Evolutionary conservation across 2,888 invertebrate species (phyloP).

Genomic region (Lasioglossum zephyrum): DNA sequence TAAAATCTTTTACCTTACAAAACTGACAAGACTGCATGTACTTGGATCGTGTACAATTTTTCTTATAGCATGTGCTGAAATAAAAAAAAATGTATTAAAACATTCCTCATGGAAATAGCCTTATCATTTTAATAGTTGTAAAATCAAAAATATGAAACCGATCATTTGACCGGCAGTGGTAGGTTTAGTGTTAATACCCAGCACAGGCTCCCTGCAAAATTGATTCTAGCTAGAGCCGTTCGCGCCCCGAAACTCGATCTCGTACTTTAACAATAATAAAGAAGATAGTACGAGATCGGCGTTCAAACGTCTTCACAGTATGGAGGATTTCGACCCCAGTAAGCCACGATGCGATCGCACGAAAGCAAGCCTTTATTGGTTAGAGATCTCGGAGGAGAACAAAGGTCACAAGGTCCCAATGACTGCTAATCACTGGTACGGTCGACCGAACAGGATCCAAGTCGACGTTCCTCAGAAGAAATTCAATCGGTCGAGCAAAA

Average conservation of each 20-base stretch:
- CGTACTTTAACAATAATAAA: constrained; percentile 73
- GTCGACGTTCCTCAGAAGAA: constrained; percentile 73
- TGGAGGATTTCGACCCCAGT: constrained; percentile 70
- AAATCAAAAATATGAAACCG: no score
- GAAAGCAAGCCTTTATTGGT: constrained; percentile 71
- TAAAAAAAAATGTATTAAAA: no score
- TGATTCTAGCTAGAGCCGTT: constrained; percentile 73
- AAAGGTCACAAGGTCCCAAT: constrained; percentile 71
- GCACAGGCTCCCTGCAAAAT: constrained; percentile 8
- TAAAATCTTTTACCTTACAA: no score
- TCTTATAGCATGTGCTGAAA: no score
- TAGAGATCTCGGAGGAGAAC: constrained; percentile 74
- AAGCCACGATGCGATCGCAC: constrained; percentile 75
- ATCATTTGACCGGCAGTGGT: no score
- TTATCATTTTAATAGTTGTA: no score
- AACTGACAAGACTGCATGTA: no score
- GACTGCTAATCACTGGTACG: constrained; percentile 74
- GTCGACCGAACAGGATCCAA: constrained; percentile 75
- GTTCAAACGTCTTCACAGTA: constrained; percentile 75
- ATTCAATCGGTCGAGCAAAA: constrained; percentile 68
- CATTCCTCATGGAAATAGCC: no score
- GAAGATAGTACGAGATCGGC: constrained; percentile 56
- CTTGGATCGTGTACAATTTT: no score
- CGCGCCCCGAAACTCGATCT: constrained; percentile 69
- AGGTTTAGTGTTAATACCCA: neutral